These are phyloP conservation scores for Holacanthella duospinosa DNA, from an alignment of 2,888 invertebrate genomes.

Conservation along the genomic window DNA sequence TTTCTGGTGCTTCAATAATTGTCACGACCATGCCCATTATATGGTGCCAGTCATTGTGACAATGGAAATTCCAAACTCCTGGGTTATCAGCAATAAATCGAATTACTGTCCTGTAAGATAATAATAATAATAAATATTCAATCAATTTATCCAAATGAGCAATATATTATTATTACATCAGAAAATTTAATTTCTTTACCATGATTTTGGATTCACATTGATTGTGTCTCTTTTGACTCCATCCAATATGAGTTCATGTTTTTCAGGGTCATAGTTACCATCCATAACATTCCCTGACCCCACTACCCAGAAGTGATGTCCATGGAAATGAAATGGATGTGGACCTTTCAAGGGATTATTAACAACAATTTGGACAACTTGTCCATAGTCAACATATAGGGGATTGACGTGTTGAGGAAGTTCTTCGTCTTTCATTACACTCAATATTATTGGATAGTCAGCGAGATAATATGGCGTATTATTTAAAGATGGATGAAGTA, in stretches of 20 bases:
- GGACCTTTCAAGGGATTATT: constrained; percentile 18
- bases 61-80: constrained; percentile 20
- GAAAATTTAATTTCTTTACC: constrained; percentile 6
- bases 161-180: neutral
- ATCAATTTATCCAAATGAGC: neutral
- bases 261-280: constrained; percentile 12
- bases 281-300: constrained; percentile 16
- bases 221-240: constrained; percentile 19
- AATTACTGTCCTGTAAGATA: constrained; percentile 9
- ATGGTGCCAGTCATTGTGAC: constrained; percentile 22
- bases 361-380: constrained; percentile 26
- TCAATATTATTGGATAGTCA: constrained; percentile 22
- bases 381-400: constrained; percentile 9
- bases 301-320: constrained; percentile 25
- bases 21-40: constrained; percentile 13
- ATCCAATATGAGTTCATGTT: constrained; percentile 1
- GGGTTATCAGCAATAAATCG: constrained; percentile 20
- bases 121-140: neutral
- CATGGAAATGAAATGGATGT: constrained; percentile 33
- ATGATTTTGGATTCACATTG: constrained; percentile 15
- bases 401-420: constrained; percentile 4
- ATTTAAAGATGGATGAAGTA: constrained; percentile 18
- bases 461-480: constrained; percentile 7
- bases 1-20: constrained; percentile 8
- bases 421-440: constrained; percentile 14